These are phyloP conservation scores for Cryptoprocta ferox DNA, from an alignment of 2,797 vertebrate species.

Conservation along the genomic window DNA sequence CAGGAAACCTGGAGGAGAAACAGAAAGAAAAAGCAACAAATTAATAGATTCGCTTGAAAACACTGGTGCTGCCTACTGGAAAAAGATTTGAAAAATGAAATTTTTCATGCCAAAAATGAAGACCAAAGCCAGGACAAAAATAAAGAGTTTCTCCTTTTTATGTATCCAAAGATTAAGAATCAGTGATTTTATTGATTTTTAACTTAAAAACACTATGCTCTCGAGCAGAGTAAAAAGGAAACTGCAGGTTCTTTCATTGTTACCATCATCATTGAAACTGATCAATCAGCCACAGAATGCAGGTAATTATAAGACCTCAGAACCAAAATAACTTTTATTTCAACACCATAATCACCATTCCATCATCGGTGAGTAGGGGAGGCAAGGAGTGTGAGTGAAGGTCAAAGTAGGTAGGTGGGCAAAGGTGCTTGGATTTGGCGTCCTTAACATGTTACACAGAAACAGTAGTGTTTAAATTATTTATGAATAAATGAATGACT, in stretches of 20 bases:
- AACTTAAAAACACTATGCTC: neutral
- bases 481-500: neutral
- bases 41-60: neutral
- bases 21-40: neutral
- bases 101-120: neutral
- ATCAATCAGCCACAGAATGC: neutral
- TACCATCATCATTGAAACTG: neutral
- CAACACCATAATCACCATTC: neutral
- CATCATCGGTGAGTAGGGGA: neutral
- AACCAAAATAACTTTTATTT: slow-evolving; percentile 4
- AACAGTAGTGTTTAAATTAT: neutral
- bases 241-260: neutral
- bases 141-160: neutral
- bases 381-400: neutral
- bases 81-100: neutral
- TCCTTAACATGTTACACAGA: neutral
- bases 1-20: neutral
- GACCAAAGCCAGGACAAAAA: neutral
- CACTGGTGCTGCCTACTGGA: neutral
- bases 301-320: neutral
- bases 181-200: neutral
- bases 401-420: neutral
- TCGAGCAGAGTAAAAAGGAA: neutral
- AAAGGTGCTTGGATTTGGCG: neutral
- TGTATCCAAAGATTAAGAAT: neutral